phyloP scores from a whole-genome alignment of 2,113 vertebrate species.

The Plecotus auritus region DNA sequence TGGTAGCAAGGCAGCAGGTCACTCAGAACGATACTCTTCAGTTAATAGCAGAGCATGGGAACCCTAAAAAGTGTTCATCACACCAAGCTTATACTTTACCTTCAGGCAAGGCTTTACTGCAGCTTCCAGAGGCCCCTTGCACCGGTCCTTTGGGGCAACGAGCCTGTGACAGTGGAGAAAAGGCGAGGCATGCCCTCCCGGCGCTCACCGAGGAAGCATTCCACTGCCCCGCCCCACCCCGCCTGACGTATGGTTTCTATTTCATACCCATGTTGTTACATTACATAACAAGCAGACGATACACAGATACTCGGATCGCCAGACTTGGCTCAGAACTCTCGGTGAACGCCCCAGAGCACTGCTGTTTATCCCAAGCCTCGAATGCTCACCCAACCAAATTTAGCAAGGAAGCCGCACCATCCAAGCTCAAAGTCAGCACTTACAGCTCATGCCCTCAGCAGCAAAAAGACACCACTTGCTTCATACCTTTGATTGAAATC shows the following conservation, averaged over 20 bases:
- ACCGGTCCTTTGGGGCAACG: conserved; percentile 9
- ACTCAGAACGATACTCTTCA: neutral
- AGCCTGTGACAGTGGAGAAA: rapidly evolving
- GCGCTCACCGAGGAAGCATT: conserved; percentile 16
- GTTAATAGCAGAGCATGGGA: neutral
- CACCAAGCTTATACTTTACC: neutral
- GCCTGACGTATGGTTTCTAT: conserved; percentile 78
- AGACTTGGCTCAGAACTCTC: neutral
- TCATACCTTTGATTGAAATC: rapidly evolving
- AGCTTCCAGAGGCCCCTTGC: conserved; percentile 15
- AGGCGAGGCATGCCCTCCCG: conserved; percentile 24
- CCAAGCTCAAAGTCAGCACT: neutral
- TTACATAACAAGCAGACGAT: conserved; percentile 75
- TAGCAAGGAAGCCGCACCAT: rapidly evolving
- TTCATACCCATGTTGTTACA: conserved; percentile 63
- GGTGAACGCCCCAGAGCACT: neutral
- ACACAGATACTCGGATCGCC: conserved; percentile 30
- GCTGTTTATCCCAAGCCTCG: neutral
- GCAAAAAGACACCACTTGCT: rapidly evolving
- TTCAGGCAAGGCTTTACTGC: neutral
- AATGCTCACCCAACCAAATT: neutral
- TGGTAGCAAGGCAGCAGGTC: neutral
- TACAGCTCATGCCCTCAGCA: rapidly evolving
- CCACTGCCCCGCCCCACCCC: conserved; percentile 60
- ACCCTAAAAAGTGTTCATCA: neutral